Conservation (phyloP, 1,140 invertebrate species). For the Zaprionus davidi region DNA sequence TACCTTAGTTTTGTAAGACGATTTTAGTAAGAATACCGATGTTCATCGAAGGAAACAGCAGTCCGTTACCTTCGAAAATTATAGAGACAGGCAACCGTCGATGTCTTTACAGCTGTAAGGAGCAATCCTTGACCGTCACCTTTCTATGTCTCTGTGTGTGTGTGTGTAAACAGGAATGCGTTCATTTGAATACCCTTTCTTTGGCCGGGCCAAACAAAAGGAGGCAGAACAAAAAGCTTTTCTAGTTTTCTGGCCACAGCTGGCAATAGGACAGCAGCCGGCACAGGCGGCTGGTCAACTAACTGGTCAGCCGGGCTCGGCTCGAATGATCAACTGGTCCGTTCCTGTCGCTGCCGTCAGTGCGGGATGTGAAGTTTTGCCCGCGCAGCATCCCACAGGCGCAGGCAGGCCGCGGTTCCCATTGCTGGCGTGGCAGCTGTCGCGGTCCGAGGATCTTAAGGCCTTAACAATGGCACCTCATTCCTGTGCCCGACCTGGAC, state of each 20-base stretch:
- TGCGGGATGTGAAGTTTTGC: slow-evolving; percentile 59
- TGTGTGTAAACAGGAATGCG: neutral
- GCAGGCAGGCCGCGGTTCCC: slow-evolving; percentile 11
- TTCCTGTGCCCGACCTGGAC: slow-evolving; percentile 5
- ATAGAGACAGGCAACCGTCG: too few relatives aligned
- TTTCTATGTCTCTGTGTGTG: neutral
- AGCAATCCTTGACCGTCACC: neutral
- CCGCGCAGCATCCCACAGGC: slow-evolving; percentile 61
- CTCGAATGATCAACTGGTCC: too few relatives aligned
- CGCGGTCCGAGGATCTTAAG: slow-evolving; percentile 10
- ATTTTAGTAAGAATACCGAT: too few relatives aligned
- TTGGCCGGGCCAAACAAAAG: slow-evolving; percentile 53
- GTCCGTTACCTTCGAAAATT: too few relatives aligned
- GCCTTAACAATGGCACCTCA: slow-evolving; percentile 28
- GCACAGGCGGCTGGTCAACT: slow-evolving; percentile 37
- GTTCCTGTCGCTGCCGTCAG: neutral
- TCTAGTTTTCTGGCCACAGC: slow-evolving; percentile 52
- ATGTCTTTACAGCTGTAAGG: neutral
- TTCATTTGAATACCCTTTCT: slow-evolving; percentile 28
- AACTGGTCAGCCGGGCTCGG: slow-evolving; percentile 29
- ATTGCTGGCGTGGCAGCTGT: slow-evolving; percentile 24
- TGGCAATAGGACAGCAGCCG: slow-evolving; percentile 30
- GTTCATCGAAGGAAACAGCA: too few relatives aligned
- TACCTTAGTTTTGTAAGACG: too few relatives aligned
- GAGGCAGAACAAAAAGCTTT: slow-evolving; percentile 65